These are phyloP conservation scores for Eupelmus urozonus DNA, from an alignment of 2,888 invertebrate species.

Conservation along the genomic window DNA sequence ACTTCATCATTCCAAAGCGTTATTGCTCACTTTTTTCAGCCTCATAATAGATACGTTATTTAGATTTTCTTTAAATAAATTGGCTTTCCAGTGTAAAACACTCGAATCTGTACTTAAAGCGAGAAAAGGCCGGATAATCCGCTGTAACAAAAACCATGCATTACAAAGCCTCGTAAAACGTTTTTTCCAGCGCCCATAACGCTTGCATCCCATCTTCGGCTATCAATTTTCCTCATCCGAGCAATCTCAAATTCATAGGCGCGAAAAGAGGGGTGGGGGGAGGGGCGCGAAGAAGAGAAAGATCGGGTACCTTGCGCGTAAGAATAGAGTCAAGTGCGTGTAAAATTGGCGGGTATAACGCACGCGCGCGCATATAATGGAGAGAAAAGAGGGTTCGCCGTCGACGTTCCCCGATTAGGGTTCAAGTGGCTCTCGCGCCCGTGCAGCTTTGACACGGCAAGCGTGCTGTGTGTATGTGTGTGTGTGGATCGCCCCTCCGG, in stretches of 20 bases:
- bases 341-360: conserved; percentile 78
- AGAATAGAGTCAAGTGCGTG: conserved; percentile 81
- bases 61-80: too few relatives aligned
- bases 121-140: too few relatives aligned
- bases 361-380: conserved; percentile 65
- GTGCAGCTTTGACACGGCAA: conserved; percentile 52
- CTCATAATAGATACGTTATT: too few relatives aligned
- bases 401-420: conserved; percentile 70
- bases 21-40: too few relatives aligned
- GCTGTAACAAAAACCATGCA: too few relatives aligned
- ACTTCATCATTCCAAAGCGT: too few relatives aligned
- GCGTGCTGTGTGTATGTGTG: not conserved
- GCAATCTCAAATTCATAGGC: conserved; percentile 44
- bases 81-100: too few relatives aligned
- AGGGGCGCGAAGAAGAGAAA: not conserved
- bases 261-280: conserved; percentile 13
- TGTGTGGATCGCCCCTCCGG: conserved; percentile 67
- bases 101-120: too few relatives aligned
- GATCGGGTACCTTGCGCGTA: not conserved
- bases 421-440: conserved; percentile 68
- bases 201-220: not conserved
- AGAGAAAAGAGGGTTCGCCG: conserved; percentile 61
- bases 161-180: too few relatives aligned
- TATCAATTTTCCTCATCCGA: conserved; percentile 31
- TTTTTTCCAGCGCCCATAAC: too few relatives aligned